These are phyloP conservation scores for Corydoras sp. DNA, from an alignment of 2,113 vertebrate genomes.

Conservation along the genomic window DNA sequence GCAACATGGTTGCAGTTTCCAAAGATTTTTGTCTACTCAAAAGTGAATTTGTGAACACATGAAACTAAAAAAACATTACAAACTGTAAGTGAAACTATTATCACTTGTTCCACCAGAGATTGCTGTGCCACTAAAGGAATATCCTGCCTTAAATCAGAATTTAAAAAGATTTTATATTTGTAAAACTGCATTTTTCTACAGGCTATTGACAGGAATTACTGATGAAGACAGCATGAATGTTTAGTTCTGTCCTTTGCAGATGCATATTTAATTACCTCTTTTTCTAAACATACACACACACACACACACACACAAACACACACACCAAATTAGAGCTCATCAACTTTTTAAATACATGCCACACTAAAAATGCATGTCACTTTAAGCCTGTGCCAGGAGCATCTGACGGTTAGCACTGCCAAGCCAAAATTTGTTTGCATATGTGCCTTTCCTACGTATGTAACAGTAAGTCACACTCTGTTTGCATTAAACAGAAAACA, in stretches of 20 bases:
- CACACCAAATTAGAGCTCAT: constrained; percentile 31
- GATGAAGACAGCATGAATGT: constrained; percentile 15
- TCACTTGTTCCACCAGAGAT: neutral
- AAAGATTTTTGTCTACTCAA: no score
- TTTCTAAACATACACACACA: constrained; percentile 11
- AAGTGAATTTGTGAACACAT: neutral
- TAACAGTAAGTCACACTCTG: neutral
- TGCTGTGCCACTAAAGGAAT: neutral
- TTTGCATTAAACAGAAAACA: neutral
- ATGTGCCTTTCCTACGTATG: constrained; percentile 11
- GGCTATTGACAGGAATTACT: neutral
- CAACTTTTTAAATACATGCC: constrained; percentile 36
- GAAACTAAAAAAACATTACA: neutral
- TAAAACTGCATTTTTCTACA: constrained; percentile 19
- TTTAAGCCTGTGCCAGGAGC: constrained; percentile 24
- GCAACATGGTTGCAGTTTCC: no score
- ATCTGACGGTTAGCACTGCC: constrained; percentile 30
- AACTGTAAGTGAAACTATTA: neutral
- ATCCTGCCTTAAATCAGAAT: neutral
- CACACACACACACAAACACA: constrained; percentile 10
- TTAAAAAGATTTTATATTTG: constrained; percentile 16
- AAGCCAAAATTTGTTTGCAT: constrained; percentile 26
- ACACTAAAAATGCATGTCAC: constrained; percentile 27
- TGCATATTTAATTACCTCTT: constrained; percentile 45
- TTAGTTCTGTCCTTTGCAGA: constrained; percentile 35